Evolutionary conservation across 2,888 invertebrate species (phyloP).

Genomic region (Drosophila anomalata): DNA sequence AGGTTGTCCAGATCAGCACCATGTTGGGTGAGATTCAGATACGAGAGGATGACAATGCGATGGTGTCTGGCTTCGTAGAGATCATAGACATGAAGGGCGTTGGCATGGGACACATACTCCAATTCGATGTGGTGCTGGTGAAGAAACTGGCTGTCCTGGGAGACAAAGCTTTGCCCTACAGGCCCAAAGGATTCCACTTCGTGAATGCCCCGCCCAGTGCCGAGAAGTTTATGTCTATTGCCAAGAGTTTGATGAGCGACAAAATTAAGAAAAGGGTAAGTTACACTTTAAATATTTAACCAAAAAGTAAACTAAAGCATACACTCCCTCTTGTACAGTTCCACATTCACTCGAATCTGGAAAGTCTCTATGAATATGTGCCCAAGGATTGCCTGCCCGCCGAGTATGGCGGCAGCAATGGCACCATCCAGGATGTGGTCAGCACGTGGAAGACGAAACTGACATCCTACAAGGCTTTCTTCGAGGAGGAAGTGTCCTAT

Average conservation of each 20-base stretch:
- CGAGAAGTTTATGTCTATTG: conserved; percentile 86
- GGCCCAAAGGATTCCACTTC: conserved; percentile 87
- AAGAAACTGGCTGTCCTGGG: conserved; percentile 86
- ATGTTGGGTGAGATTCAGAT: conserved; percentile 87
- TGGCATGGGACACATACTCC: conserved; percentile 85
- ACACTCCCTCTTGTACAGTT: conserved; percentile 59
- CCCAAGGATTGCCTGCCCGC: conserved; percentile 87
- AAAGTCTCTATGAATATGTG: conserved; percentile 86
- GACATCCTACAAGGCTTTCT: conserved; percentile 77
- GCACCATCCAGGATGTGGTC: conserved; percentile 84
- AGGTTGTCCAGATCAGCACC: conserved; percentile 86
- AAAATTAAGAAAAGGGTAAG: conserved; percentile 87
- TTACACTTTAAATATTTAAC: conserved; percentile 16
- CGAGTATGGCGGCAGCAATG: conserved; percentile 88
- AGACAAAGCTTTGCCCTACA: conserved; percentile 87
- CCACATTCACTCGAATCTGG: conserved; percentile 85
- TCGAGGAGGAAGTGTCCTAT: conserved; percentile 80
- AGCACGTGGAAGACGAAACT: conserved; percentile 82
- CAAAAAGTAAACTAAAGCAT: background rate
- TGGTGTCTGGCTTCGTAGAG: conserved; percentile 85
- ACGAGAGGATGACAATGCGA: conserved; percentile 87
- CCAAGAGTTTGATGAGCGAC: conserved; percentile 87
- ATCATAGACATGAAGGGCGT: conserved; percentile 86
- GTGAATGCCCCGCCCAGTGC: conserved; percentile 86
- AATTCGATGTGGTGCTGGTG: conserved; percentile 86